These are phyloP conservation scores for Heliconius aoede DNA, from an alignment of 2,888 invertebrate genomes.

Conservation along the genomic window DNA sequence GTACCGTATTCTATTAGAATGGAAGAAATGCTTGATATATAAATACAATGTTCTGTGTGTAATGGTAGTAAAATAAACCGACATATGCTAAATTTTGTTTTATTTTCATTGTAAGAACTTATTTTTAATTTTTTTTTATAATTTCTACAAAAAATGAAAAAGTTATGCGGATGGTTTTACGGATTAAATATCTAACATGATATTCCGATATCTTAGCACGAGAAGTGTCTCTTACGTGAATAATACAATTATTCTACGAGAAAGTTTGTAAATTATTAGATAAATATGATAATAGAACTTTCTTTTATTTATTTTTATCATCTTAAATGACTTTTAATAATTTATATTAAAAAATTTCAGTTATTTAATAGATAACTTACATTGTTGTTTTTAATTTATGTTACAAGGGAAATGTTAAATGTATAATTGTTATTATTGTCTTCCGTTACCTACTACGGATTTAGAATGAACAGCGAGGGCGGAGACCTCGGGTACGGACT, in stretches of 20 bases:
- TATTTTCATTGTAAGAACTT: not conserved
- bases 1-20: constrained; percentile 86
- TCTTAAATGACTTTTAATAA: not conserved
- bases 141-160: not conserved
- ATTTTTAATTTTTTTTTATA: not conserved
- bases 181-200: not conserved
- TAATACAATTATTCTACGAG: not conserved
- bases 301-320: not conserved
- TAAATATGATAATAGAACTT: constrained; percentile 1
- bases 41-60: constrained; percentile 38
- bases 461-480: constrained; percentile 36
- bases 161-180: not conserved
- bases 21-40: constrained; percentile 79
- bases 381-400: constrained; percentile 28
- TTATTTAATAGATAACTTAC: not conserved
- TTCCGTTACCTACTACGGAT: constrained; percentile 32
- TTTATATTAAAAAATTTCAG: not conserved
- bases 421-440: constrained; percentile 36
- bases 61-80: constrained; percentile 7
- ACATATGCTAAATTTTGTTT: not conserved
- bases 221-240: not conserved
- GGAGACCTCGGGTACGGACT: constrained; percentile 32
- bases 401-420: constrained; percentile 30
- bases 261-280: not conserved
- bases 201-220: not conserved